phyloP scores from a whole-genome alignment of 2,113 vertebrate species.

The Actinemys pallida region DNA sequence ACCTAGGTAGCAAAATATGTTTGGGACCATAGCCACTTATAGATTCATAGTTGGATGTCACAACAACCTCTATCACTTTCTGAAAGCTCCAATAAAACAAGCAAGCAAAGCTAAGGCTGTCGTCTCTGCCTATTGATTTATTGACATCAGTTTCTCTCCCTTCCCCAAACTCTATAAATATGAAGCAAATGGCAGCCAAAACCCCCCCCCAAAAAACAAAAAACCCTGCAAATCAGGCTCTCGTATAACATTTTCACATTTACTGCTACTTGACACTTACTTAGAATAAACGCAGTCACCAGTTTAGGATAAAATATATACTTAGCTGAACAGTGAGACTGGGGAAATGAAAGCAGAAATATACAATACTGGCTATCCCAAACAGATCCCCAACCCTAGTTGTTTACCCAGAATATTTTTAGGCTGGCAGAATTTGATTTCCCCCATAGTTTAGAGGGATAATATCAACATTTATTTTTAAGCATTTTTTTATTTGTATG shows the following conservation, averaged over 20 bases:
- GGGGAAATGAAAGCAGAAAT: neutral
- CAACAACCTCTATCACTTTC: constrained; percentile 41
- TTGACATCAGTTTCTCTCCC: constrained; percentile 27
- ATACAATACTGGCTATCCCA: neutral
- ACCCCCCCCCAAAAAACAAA: neutral
- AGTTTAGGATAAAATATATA: neutral
- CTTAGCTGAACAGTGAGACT: neutral
- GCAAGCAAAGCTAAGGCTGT: constrained; percentile 55
- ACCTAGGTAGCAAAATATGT: constrained; percentile 32
- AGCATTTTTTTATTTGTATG: neutral
- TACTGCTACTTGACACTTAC: neutral
- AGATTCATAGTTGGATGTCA: constrained; percentile 24
- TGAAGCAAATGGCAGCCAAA: constrained; percentile 17
- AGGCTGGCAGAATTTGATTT: neutral
- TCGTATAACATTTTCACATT: neutral
- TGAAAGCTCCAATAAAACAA: constrained; percentile 72
- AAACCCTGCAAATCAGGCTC: neutral
- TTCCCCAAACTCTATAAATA: constrained; percentile 33
- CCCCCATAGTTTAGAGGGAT: neutral
- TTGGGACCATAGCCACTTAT: constrained; percentile 36
- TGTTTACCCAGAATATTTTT: constrained; percentile 11
- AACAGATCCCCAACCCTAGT: neutral
- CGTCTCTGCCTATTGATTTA: constrained; percentile 45
- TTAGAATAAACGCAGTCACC: neutral
- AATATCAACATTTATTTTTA: neutral